phyloP scores from a whole-genome alignment of 2,113 vertebrate genomes.

The Neomonachus schauinslandi region DNA sequence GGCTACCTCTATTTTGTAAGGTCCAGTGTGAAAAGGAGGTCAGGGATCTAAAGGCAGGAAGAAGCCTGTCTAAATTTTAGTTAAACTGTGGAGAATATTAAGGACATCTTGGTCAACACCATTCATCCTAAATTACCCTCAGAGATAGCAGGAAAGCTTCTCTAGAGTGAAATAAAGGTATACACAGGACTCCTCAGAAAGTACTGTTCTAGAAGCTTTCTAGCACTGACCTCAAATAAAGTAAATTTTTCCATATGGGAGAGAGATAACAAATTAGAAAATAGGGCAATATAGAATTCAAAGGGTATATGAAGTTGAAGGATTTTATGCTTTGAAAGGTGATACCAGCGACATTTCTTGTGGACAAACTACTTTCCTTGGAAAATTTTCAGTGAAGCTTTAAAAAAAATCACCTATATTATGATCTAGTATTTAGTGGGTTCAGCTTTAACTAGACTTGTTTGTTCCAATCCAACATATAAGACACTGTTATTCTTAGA shows the following conservation, averaged over 20 bases:
- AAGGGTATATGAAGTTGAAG: neutral
- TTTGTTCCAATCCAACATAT: neutral
- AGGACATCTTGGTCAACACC: neutral
- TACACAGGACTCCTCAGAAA: neutral
- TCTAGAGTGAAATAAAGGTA: neutral
- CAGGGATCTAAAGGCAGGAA: neutral
- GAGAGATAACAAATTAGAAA: neutral
- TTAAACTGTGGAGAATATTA: neutral
- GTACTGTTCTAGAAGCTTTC: neutral
- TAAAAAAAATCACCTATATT: neutral
- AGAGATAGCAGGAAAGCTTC: neutral
- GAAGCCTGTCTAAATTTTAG: neutral
- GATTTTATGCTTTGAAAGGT: neutral
- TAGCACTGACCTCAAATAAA: neutral
- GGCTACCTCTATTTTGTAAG: neutral
- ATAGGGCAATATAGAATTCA: neutral
- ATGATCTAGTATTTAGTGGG: neutral
- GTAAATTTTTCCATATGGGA: accelerated
- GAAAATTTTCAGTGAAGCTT: neutral
- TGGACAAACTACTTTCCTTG: neutral
- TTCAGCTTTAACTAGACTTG: neutral
- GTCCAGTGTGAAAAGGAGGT: neutral
- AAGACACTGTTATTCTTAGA: neutral
- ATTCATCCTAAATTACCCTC: neutral
- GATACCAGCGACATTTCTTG: neutral